Evolutionary conservation across 1,140 invertebrate species (phyloP), one percentile per base, ranked within the genome.

Genomic region (Frieseomelitta varia): DNA sequence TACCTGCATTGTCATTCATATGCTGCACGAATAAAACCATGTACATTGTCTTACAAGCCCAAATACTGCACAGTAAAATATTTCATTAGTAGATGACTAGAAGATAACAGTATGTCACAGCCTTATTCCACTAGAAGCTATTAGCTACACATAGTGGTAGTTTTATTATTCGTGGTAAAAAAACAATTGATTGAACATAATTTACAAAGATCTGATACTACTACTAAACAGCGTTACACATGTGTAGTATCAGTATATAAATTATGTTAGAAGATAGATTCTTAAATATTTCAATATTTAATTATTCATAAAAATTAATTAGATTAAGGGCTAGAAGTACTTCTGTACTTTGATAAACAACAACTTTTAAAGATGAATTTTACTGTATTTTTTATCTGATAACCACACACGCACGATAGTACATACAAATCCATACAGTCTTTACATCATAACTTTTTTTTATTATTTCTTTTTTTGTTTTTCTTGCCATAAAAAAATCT

Each of bases 381-480:
- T 84, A 86, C 84, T 92, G 83, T 92, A 91, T 91, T 92, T 91
- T 88, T 90, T 86, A 88, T 79, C 83, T 86, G 80, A 85, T 88
- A 87, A 86, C 68, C 90, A 87, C 91, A 91, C 90, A 89, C 91
- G 88, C 90, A 91, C 89, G 90, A 61, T 85, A 90, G 79, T 92
- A 92, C 90, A 92, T 91, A 92, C 88, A 91, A 91, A 91, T 88
- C 72, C 88, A 86, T 91, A 92, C 90, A 91, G 88, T 88, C 87
- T 91, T 91, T 91, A 91, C 86, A 91, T 90, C 58, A 84, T 87
- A 88, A 85, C 69, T 86, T 87, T 85, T 71, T 90, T 75, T 61
- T 75, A 88, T 72, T 61, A 61, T 14, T 61, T 47, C 55, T 56
- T 19, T 27, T 69, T 80, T 77, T 78, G 21, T 73, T 79, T 84